Evolutionary conservation across 2,797 vertebrate genomes (phyloP).

Genomic region (Ammospiza maritima): DNA sequence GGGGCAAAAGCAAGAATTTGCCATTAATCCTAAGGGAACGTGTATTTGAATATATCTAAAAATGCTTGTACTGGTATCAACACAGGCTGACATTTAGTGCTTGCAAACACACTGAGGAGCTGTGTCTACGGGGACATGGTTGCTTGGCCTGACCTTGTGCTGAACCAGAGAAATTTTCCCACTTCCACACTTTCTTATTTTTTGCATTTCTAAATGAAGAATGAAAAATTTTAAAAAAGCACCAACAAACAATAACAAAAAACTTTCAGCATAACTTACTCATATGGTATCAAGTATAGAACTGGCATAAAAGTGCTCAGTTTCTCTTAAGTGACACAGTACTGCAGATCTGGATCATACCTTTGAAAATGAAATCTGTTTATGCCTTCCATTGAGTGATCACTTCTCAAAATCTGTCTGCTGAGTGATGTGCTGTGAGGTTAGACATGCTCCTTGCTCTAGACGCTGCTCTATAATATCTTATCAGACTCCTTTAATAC

Average conservation of each 20-base stretch:
- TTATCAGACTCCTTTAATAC: not conserved
- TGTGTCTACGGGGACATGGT: not conserved
- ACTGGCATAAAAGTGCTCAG: not conserved
- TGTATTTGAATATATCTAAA: not conserved
- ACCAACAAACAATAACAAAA: not conserved
- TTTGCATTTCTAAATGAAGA: not conserved
- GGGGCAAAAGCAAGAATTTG: not conserved
- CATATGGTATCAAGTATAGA: not conserved
- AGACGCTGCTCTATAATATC: not conserved
- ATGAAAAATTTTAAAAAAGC: fast-evolving
- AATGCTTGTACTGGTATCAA: not conserved
- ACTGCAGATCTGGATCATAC: not conserved
- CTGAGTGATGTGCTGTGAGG: not conserved
- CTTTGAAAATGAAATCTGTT: not conserved
- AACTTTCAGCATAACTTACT: not conserved
- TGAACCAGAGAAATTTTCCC: not conserved
- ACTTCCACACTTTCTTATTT: not conserved
- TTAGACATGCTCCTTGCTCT: not conserved
- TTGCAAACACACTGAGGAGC: not conserved
- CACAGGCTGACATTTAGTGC: not conserved
- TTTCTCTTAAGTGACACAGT: not conserved
- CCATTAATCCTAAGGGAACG: not conserved
- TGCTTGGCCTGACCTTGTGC: not conserved
- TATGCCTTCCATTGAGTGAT: not conserved
- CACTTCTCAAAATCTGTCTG: not conserved